A percentile compares a stretch with the other conserved stretches of the same genome.
These are phyloP conservation scores for Arion vulgaris DNA, from an alignment of 1,140 invertebrate genomes.

Conservation along the genomic window DNA sequence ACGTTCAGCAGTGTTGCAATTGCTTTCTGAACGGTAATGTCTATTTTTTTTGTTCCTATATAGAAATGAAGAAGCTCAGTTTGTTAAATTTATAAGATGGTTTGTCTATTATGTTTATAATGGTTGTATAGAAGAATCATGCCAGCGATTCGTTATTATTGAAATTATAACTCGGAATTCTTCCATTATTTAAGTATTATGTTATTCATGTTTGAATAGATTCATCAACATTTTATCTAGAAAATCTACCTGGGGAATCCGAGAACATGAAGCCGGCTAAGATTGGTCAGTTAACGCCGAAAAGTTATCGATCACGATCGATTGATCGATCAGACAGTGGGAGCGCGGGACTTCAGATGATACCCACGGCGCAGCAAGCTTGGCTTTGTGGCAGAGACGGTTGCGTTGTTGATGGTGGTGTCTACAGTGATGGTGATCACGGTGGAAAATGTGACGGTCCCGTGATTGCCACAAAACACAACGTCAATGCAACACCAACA, in stretches of 20 bases:
- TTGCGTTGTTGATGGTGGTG: background rate
- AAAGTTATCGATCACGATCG: constrained; percentile 9
- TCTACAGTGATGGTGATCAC: background rate
- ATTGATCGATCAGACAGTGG: constrained; percentile 15
- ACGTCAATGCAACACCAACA: background rate
- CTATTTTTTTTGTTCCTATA: no score
- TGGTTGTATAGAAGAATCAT: no score
- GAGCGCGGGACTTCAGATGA: background rate
- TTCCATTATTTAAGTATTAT: background rate
- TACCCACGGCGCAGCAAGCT: constrained; percentile 14
- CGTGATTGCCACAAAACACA: background rate
- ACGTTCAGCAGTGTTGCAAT: no score
- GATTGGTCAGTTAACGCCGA: constrained; percentile 30
- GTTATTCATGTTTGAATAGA: background rate
- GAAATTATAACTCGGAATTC: background rate
- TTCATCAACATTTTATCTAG: background rate
- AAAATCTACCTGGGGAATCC: background rate
- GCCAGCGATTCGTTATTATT: no score
- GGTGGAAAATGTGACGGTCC: no score
- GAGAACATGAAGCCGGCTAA: constrained; percentile 1
- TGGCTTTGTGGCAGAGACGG: constrained; percentile 18
- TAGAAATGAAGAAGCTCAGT: no score
- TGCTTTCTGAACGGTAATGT: no score
- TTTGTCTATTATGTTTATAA: no score
- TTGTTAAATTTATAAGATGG: no score